A percentile compares a stretch with the other conserved stretches of the same genome.
phyloP scores from a whole-genome alignment of 2,888 invertebrate species.

The Sesia bembeciformis region DNA sequence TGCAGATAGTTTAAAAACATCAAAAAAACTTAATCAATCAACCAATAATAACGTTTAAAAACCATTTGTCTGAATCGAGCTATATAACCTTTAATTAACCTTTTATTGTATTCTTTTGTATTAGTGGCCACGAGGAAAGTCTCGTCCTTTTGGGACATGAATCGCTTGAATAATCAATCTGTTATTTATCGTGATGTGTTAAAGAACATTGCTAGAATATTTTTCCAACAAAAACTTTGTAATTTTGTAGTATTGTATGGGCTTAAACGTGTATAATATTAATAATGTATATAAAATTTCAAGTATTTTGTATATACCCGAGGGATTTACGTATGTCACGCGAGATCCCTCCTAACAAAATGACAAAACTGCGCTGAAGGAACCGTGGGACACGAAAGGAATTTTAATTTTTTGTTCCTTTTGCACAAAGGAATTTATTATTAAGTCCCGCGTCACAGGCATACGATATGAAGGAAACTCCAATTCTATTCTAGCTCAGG shows the following conservation, averaged over 20 bases:
- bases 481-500: conserved; percentile 28
- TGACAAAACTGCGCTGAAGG: conserved; percentile 52
- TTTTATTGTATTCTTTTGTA: too few species aligned
- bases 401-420: conserved; percentile 65
- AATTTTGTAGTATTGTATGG: not conserved
- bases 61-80: too few species aligned
- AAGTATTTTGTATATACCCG: conserved; percentile 12
- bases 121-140: too few species aligned
- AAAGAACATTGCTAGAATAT: too few species aligned
- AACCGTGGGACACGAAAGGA: conserved; percentile 47
- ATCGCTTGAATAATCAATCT: too few species aligned
- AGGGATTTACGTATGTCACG: conserved; percentile 50
- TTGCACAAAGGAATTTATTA: conserved; percentile 63
- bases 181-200: too few species aligned
- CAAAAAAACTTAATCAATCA: too few species aligned
- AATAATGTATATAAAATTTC: not conserved
- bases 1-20: too few species aligned
- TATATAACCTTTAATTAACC: too few species aligned
- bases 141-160: too few species aligned
- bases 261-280: not conserved
- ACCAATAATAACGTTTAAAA: too few species aligned
- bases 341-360: conserved; percentile 50
- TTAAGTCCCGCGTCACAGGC: conserved; percentile 50
- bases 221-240: too few species aligned
- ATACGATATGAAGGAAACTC: conserved; percentile 48